Evolutionary conservation across 2,113 vertebrate genomes (phyloP).

Genomic region (Antidorcas marsupialis): DNA sequence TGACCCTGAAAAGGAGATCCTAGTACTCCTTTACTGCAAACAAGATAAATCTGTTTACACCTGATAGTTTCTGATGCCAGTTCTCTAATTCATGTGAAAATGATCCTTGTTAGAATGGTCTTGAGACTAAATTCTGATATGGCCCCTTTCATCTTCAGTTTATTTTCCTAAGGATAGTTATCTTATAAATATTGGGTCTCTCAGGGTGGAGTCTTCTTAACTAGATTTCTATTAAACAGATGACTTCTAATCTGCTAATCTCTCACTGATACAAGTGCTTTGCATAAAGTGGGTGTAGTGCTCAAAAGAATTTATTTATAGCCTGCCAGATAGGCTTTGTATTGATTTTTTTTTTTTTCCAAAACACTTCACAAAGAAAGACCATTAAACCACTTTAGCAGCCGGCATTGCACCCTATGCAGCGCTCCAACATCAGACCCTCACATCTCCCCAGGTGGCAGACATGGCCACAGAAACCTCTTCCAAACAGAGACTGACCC

Average conservation of each 20-base stretch:
- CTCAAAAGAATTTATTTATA: constrained; percentile 65
- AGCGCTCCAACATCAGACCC: fast-evolving
- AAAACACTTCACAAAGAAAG: constrained; percentile 37
- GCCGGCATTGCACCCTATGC: background rate
- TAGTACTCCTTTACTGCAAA: background rate
- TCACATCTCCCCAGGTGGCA: background rate
- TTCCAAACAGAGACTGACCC: background rate
- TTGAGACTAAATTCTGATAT: background rate
- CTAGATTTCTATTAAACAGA: constrained; percentile 43
- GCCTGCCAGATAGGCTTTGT: constrained; percentile 47
- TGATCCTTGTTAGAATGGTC: background rate
- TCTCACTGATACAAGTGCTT: constrained; percentile 46
- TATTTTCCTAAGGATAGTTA: constrained; percentile 20
- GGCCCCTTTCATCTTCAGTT: constrained; percentile 41
- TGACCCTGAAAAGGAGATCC: background rate
- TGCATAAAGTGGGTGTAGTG: constrained; percentile 59
- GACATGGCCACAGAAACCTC: background rate
- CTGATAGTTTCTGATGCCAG: background rate
- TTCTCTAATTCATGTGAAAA: constrained; percentile 4
- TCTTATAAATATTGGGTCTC: constrained; percentile 16
- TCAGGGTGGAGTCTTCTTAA: constrained; percentile 27
- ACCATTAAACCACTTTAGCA: background rate
- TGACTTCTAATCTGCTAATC: constrained; percentile 53
- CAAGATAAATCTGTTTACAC: constrained; percentile 47
- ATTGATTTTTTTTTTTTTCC: constrained; percentile 43